A percentile compares a stretch with the other conserved stretches of the same genome.
Conservation (phyloP, 2,888 invertebrate genomes). For the Microplitis manilae region DNA sequence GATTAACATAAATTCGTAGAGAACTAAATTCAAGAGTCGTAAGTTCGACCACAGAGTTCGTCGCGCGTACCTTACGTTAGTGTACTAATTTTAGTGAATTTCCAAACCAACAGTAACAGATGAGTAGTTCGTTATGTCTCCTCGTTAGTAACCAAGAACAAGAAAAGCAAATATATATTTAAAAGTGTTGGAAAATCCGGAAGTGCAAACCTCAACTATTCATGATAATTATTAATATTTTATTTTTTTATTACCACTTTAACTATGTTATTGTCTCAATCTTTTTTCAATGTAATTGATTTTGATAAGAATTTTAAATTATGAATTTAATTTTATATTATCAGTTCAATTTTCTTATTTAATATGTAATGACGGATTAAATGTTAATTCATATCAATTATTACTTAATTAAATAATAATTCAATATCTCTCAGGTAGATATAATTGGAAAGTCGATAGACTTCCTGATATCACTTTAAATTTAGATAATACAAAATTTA, state of each 20-base stretch:
- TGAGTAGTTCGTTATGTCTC: conserved; percentile 16
- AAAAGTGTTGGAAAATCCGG: neutral
- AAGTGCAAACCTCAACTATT: neutral
- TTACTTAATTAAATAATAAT: no score
- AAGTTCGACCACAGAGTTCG: conserved; percentile 29
- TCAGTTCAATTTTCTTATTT: no score
- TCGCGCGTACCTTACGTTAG: conserved; percentile 12
- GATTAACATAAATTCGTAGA: conserved; percentile 39
- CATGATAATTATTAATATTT: no score
- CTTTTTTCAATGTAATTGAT: neutral
- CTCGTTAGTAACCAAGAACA: conserved; percentile 15
- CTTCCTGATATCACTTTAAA: no score
- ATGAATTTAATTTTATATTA: no score
- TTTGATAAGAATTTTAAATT: no score
- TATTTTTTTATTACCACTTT: conserved; percentile 5
- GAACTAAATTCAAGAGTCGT: conserved; percentile 32
- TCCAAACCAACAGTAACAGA: conserved; percentile 20
- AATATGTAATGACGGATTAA: no score
- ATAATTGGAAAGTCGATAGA: no score
- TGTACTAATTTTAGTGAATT: conserved; percentile 29
- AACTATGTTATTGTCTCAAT: conserved; percentile 18
- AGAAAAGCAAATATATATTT: neutral
- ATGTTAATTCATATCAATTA: no score
- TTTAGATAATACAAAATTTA: no score
- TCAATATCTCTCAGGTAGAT: no score